A percentile compares a stretch with the other conserved stretches of the same genome.
Conservation (phyloP, 2,888 invertebrate genomes). For the Cheilosia scutellata region DNA sequence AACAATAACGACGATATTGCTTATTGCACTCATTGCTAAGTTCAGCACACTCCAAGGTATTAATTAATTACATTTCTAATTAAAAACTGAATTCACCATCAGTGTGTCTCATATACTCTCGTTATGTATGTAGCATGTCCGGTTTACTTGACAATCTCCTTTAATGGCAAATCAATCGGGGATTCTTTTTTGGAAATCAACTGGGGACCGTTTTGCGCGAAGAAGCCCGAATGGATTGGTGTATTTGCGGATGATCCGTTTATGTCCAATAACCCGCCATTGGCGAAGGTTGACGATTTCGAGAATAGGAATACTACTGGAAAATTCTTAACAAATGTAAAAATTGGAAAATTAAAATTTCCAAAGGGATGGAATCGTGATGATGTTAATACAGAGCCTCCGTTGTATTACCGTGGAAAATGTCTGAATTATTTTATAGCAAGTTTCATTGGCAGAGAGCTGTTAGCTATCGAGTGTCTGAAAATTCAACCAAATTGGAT, state of each 20-base stretch:
- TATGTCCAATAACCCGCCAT: slow-evolving; percentile 79
- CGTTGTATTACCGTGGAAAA: slow-evolving; percentile 84
- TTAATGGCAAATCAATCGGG: slow-evolving; percentile 79
- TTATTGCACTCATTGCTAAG: slow-evolving; percentile 42
- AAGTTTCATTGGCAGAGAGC: slow-evolving; percentile 87
- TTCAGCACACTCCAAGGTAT: slow-evolving; percentile 58
- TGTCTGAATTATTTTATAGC: slow-evolving; percentile 90
- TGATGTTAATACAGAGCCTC: slow-evolving; percentile 77
- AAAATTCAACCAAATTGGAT: slow-evolving; percentile 95
- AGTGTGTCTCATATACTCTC: slow-evolving; percentile 2
- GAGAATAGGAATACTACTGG: slow-evolving; percentile 86
- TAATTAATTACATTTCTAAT: slow-evolving; percentile 53
- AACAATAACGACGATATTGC: slow-evolving; percentile 33
- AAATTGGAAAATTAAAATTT: slow-evolving; percentile 85
- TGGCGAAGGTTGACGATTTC: slow-evolving; percentile 78
- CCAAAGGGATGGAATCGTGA: slow-evolving; percentile 87
- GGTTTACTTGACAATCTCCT: slow-evolving; percentile 81
- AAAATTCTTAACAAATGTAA: slow-evolving; percentile 80
- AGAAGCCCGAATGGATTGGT: slow-evolving; percentile 82
- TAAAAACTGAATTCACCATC: slow-evolving; percentile 29
- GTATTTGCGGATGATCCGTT: slow-evolving; percentile 82
- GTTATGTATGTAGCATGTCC: slow-evolving; percentile 78
- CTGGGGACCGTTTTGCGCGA: slow-evolving; percentile 82
- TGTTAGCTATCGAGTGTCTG: slow-evolving; percentile 88
- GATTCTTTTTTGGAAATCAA: slow-evolving; percentile 81